A percentile compares a stretch with the other conserved stretches of the same genome.
These are phyloP conservation scores for Aphelenchoides fujianensis DNA, from an alignment of 1,140 invertebrate species.

Conservation along the genomic window DNA sequence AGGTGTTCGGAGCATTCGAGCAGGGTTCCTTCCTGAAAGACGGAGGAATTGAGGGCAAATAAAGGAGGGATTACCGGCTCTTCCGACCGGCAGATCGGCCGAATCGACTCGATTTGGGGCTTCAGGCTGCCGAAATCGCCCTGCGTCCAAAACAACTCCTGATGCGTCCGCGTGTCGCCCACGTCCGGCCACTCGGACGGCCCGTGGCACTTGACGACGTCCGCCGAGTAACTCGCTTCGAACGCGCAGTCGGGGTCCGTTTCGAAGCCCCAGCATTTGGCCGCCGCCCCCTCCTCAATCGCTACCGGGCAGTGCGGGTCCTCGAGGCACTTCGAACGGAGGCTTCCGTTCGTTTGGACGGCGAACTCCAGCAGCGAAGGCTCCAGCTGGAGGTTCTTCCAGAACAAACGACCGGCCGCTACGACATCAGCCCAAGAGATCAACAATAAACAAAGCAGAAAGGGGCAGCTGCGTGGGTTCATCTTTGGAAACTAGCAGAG, in stretches of 20 bases:
- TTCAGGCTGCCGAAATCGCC: slow-evolving; percentile 90
- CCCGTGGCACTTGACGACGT: slow-evolving; percentile 71
- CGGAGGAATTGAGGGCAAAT: not conserved
- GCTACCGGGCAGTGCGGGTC: not conserved
- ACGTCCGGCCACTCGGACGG: slow-evolving; percentile 71
- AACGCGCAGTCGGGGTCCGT: slow-evolving; percentile 68
- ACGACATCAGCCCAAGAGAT: not conserved
- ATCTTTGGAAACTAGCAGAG: too few relatives aligned
- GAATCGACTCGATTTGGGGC: slow-evolving; percentile 75
- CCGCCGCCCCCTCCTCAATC: not conserved
- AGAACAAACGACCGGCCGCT: slow-evolving; percentile 6
- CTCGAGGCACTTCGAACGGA: slow-evolving; percentile 1
- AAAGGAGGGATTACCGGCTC: slow-evolving; percentile 65
- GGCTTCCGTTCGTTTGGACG: not conserved
- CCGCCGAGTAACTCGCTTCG: slow-evolving; percentile 71
- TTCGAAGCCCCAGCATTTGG: slow-evolving; percentile 82
- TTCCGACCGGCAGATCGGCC: slow-evolving; percentile 75
- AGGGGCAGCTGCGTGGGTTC: too few relatives aligned
- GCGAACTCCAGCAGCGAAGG: not conserved
- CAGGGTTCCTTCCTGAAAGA: slow-evolving; percentile 74
- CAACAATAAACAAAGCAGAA: not conserved
- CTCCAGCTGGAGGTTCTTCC: slow-evolving; percentile 7
- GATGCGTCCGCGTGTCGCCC: slow-evolving; percentile 75
- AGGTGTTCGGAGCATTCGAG: slow-evolving; percentile 84
- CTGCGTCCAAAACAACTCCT: slow-evolving; percentile 80